Percentiles rank a stretch among this genome's conserved stretches.
Evolutionary conservation across 1,140 invertebrate species (phyloP).

Genomic region (Drosophila tani): DNA sequence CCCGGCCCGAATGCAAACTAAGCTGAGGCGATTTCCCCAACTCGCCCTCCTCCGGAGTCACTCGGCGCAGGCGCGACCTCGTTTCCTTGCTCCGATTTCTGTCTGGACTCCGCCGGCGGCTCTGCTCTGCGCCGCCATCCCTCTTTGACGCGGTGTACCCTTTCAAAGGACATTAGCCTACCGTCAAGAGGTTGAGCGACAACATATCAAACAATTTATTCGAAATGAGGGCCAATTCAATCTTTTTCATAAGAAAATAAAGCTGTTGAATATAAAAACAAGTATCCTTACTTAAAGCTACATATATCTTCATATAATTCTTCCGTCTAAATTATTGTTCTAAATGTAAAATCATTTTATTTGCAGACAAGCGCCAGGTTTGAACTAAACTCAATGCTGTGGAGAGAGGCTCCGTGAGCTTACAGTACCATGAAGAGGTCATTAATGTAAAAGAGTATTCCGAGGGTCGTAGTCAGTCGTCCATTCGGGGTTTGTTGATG

Average conservation of each 20-base stretch:
- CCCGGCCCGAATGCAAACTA: constrained; percentile 11
- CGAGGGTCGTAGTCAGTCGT: constrained; percentile 1
- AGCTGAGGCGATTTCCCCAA: constrained; percentile 20
- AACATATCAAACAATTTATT: too few relatives aligned
- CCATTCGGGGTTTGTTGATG: constrained; percentile 20
- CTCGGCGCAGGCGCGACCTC: constrained; percentile 65
- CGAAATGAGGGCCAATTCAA: neutral
- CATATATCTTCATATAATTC: too few relatives aligned
- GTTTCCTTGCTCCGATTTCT: constrained; percentile 45
- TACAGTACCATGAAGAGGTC: neutral
- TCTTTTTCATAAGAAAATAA: too few relatives aligned
- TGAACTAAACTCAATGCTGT: neutral
- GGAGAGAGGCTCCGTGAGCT: neutral
- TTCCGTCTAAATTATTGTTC: too few relatives aligned
- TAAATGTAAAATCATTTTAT: too few relatives aligned
- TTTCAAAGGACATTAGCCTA: neutral
- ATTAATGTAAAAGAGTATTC: constrained; percentile 5
- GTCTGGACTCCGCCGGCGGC: constrained; percentile 30
- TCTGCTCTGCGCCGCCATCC: constrained; percentile 2
- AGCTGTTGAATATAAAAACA: too few relatives aligned
- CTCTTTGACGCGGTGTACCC: neutral
- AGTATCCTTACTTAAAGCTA: too few relatives aligned
- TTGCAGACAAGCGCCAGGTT: neutral
- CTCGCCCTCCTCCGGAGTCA: constrained; percentile 5
- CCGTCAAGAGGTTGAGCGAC: rapidly evolving